phyloP scores from a whole-genome alignment of 1,140 invertebrate species.

The Caenorhabditis inopinata region DNA sequence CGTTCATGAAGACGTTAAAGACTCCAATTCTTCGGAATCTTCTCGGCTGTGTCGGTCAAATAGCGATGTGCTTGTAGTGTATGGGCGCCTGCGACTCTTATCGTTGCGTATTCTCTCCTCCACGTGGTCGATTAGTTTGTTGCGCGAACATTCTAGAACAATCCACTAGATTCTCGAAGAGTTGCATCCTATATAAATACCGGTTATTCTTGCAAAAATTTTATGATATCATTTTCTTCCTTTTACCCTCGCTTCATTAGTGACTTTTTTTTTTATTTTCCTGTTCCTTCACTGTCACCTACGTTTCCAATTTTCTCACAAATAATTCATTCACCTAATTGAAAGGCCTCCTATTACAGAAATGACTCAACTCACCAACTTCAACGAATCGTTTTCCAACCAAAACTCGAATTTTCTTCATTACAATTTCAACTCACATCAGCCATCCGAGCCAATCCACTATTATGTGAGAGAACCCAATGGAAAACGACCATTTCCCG shows the following conservation, averaged over 20 bases:
- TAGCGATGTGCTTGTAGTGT: not conserved
- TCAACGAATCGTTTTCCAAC: not conserved
- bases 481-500: slow-evolving; percentile 14
- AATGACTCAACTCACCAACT: slow-evolving; percentile 14
- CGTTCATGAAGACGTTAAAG: not conserved
- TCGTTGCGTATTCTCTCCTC: not conserved
- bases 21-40: not conserved
- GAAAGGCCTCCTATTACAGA: not conserved
- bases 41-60: not conserved
- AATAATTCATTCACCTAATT: no score
- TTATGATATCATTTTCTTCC: not conserved
- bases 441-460: not conserved
- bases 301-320: not conserved
- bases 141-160: slow-evolving; percentile 30
- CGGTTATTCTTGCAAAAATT: not conserved
- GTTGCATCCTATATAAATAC: not conserved
- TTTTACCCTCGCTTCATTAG: not conserved
- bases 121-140: slow-evolving; percentile 15
- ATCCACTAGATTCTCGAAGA: not conserved
- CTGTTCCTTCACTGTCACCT: not conserved
- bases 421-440: not conserved
- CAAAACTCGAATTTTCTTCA: not conserved
- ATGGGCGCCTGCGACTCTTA: not conserved
- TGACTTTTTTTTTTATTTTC: not conserved
- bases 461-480: slow-evolving; percentile 1